Evolutionary conservation across 2,797 vertebrate species (phyloP), one percentile per base, ranked within the genome.

Genomic region (Mallotus villosus): DNA sequence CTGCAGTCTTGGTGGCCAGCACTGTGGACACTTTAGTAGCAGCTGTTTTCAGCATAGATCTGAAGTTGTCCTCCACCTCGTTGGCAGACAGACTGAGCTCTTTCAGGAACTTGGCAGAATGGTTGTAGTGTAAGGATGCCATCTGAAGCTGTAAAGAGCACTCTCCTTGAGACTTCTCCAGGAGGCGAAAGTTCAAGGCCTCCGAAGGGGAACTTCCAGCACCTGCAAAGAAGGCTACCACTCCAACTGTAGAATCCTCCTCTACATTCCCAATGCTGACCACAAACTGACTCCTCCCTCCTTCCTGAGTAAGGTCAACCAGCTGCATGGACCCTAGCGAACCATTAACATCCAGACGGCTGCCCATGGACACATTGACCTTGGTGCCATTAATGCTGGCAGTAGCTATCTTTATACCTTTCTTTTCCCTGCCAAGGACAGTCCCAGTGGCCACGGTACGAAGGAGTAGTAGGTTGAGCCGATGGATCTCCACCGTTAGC

Each of bases 41-140:
- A 0, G 97, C 97, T 0, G 87, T 97, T 87, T 96, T 99, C 74
- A 99, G 86, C 95, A 98, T 97, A 66, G 93, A 94, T 65, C 94
- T 92, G 81, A 99, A 99, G 82, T 95, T 98, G 80, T 98, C 98
- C 67, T 99, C 98, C 19, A 97, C 89, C 74, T 99, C 98, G 41
- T 97, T 98, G 86, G 98, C 96, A 17, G 98, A 99, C 70, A 99
- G 86, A 7, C 95, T 92, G 5, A 99, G 80, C 63, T 99, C 97
- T 75, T 96, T 97, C 79, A 99, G 81, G 80, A 99, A 99, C 74
- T 97, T 99, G 5, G 98, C 94, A 0, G 97, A 99, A 87, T 99
- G 98, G 87, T 96, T 99, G 73, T 98, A 99, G 90, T 99, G 97
- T 55, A 99, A 86, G 0, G 98, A 98, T 0, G 98, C 98, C 98